These are phyloP conservation scores for Eulemur coronatus DNA, from an alignment of 2,797 vertebrate species.

Conservation along the genomic window DNA sequence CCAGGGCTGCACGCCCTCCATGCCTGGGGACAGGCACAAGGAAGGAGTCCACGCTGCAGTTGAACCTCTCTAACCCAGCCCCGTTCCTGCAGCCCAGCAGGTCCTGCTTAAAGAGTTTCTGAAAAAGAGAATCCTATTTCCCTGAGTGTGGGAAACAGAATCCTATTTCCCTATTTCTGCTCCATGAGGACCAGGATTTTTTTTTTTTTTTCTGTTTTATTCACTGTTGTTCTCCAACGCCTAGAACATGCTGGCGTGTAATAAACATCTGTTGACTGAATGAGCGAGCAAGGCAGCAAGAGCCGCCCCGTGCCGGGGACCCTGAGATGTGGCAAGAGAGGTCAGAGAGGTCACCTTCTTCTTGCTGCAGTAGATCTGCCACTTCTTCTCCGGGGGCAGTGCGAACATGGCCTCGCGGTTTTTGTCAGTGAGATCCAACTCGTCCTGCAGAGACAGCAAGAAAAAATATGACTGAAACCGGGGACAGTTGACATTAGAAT, in stretches of 20 bases:
- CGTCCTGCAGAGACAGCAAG: slow-evolving; percentile 88
- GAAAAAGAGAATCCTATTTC: neutral
- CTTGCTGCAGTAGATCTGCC: slow-evolving; percentile 99
- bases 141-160: neutral
- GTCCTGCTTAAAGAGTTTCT: neutral
- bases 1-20: neutral
- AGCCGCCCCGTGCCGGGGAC: accelerated
- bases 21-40: accelerated
- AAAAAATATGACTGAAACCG: slow-evolving; percentile 28
- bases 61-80: neutral
- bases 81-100: neutral
- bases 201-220: too few relatives aligned
- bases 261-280: neutral
- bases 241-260: neutral
- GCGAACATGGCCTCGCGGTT: slow-evolving; percentile 98
- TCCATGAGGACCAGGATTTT: neutral
- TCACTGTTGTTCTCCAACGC: neutral
- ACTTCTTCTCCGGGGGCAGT: slow-evolving; percentile 97
- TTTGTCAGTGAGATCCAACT: slow-evolving; percentile 97
- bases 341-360: slow-evolving; percentile 90
- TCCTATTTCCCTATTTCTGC: too few relatives aligned
- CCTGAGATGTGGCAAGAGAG: accelerated
- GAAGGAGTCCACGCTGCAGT: neutral
- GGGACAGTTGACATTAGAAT: neutral
- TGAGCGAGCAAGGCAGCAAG: too few relatives aligned